Base-by-base conservation (phyloP, 2,888 invertebrate species). In the Odontomyia ornata region DNA sequence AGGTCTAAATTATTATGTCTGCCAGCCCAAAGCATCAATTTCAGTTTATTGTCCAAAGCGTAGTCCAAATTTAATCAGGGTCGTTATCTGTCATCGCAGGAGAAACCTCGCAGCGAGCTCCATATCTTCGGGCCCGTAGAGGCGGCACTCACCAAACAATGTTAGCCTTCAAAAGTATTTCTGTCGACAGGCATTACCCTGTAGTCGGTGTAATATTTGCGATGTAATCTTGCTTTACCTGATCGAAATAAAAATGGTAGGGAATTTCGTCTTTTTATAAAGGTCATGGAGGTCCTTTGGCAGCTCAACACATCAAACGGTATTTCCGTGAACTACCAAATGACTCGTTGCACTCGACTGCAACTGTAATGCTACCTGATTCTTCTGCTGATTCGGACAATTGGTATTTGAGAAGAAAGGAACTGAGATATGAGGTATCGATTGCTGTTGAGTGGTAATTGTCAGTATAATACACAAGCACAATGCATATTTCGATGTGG, bases 201-300 rank as follows among this genome's bases (percentile, higher is more conserved):
- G 93, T 95, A 80, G 95, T 90, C 81, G 91, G 89, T 57, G 91
- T 89, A 85, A 93, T 91, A 86, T 92, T 94, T 84, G 92, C 93
- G 87, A 98, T 91, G 89, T 98, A 99, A 90, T 98, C 98, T 86
- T 94, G 95, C 86, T 95, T 92, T 80, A 98, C 97, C 93, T 99
- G 99, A 86, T 99, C 98, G 86, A 98, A 98, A 85, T 96, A 96
- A 88, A 95, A 98, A 85, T 94, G 93, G 88, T 98, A 98, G 79
- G 98, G 98, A 83, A 95, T 94, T 86, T 93, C 93, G 88, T 99
- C 98, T 83, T 94, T 93, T 96, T 95, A 85, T 94, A 95, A 52
- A 99, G 89, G 83, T 96, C 95, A 80, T 93, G 92, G 81, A 98
- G 90, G 88, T 93, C 95, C 83, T 93, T 91, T 15, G 98, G 97